phyloP scores from a whole-genome alignment of 2,113 vertebrate genomes.

The Phycodurus eques region DNA sequence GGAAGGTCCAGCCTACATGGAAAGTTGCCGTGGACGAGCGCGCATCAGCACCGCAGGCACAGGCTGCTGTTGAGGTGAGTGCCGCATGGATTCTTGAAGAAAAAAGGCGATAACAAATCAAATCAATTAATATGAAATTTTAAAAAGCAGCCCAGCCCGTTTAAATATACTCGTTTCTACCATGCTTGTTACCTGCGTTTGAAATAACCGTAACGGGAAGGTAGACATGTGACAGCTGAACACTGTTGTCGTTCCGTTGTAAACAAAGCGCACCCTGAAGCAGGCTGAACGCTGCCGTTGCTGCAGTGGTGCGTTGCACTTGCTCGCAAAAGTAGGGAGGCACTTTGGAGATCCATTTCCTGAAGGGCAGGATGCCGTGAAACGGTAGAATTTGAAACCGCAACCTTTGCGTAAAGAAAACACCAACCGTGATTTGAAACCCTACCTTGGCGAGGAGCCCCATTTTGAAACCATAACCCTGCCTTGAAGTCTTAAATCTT shows the following conservation, averaged over 20 bases:
- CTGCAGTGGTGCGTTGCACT: slow-evolving; percentile 16
- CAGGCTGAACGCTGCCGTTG: slow-evolving; percentile 13
- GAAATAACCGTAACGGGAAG: not conserved
- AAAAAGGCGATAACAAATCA: not conserved
- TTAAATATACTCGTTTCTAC: not conserved
- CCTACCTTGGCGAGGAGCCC: too few species aligned
- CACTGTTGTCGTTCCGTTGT: not conserved
- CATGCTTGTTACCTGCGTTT: not conserved
- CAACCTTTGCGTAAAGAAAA: too few species aligned
- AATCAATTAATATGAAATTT: not conserved
- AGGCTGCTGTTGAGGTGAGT: slow-evolving; percentile 62
- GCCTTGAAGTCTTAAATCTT: too few species aligned
- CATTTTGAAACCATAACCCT: too few species aligned
- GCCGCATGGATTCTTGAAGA: not conserved
- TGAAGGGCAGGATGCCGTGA: not conserved
- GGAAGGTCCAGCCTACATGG: slow-evolving; percentile 39
- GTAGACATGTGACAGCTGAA: not conserved
- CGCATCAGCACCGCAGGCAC: slow-evolving; percentile 39
- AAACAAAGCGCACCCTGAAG: slow-evolving; percentile 18
- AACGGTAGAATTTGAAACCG: too few species aligned
- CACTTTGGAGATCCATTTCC: not conserved
- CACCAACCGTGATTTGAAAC: too few species aligned
- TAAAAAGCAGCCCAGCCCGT: too few species aligned
- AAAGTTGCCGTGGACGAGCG: slow-evolving; percentile 39
- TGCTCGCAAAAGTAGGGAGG: not conserved